Evolutionary conservation across 1,140 invertebrate genomes (phyloP).

Genomic region (Drosophila subpulchrella): DNA sequence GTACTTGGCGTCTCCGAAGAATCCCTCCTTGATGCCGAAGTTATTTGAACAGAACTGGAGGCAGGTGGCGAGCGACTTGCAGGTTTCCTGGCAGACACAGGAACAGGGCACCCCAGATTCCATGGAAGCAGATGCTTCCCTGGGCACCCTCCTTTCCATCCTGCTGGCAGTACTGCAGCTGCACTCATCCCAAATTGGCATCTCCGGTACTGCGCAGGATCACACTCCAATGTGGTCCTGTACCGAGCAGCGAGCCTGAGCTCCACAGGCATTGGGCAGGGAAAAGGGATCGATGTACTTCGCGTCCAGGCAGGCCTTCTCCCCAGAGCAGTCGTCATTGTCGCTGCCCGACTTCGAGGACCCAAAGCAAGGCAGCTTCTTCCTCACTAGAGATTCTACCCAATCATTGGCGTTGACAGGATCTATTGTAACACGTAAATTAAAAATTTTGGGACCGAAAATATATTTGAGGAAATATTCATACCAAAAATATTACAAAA

Average conservation of each 20-base stretch:
- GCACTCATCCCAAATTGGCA: slow-evolving; percentile 92
- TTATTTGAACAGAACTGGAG: slow-evolving; percentile 93
- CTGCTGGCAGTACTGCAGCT: slow-evolving; percentile 90
- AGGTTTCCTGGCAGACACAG: slow-evolving; percentile 91
- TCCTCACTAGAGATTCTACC: too few relatives aligned
- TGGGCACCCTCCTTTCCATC: slow-evolving; percentile 93
- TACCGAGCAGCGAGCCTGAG: slow-evolving; percentile 90
- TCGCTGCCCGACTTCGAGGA: slow-evolving; percentile 74
- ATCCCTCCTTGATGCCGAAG: slow-evolving; percentile 91
- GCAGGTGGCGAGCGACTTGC: slow-evolving; percentile 90
- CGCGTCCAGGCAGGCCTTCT: slow-evolving; percentile 91
- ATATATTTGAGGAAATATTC: too few relatives aligned
- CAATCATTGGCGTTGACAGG: too few relatives aligned
- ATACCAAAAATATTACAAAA: too few relatives aligned
- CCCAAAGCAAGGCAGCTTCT: too few relatives aligned
- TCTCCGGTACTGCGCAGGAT: slow-evolving; percentile 93
- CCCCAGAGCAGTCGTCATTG: slow-evolving; percentile 89
- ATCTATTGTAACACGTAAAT: too few relatives aligned
- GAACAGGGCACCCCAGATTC: slow-evolving; percentile 91
- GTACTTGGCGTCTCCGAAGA: slow-evolving; percentile 91
- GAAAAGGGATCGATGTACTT: slow-evolving; percentile 93
- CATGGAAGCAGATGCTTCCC: slow-evolving; percentile 92
- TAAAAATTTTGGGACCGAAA: too few relatives aligned
- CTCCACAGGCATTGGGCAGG: slow-evolving; percentile 92
- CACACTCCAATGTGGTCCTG: slow-evolving; percentile 92